Base-by-base conservation (phyloP, 2,888 invertebrate genomes). In the Orthosia gothica region DNA sequence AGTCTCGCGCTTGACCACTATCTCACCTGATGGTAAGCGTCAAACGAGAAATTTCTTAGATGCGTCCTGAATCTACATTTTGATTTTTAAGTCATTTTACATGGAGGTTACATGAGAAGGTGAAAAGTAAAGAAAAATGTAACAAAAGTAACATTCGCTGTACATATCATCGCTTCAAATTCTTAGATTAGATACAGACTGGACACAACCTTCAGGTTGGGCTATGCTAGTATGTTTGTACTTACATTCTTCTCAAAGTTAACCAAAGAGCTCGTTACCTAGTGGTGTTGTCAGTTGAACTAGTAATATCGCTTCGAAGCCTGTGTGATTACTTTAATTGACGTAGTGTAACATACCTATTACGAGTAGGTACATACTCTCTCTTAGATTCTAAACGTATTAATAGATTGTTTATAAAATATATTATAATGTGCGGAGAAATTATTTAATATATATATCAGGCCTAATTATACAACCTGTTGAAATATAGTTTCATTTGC, bases 351-450 rank as follows among this genome's bases (percentile, higher is more conserved):
- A 73, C 52, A 65, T 83, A 85, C 76, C 66, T 71, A 76, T 75
- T 74, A 70, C 76, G 72, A 79, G 67, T 86, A 83, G 76, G 73
- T 84, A 83, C 73, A 87, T 67, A 87, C 90, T 89, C 89, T 89
- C 87, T 86, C 80, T 68, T 88, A 87, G 85, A 86, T 85, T 87
- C 50, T 89, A 90, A 90, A 85, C 20, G 65, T 77, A 83, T 52
- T 57, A 32, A 63, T 81, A 85, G 64, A 75, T 67, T 67, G 61
- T 58, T 49, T 47, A 61, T 52, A 74, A 68, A 64, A 58, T 50
- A 75, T 65, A 55, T n/a, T 23, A 72, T 74, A 75, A 68, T 65
- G 55, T 52, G 62, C 45, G 67, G 74, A 78, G 61, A 84, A 75
- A 86, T 69, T 85, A 86, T 84, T 84, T 82, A 79, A 81, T 78